Evolutionary conservation across 2,113 vertebrate species (phyloP), one percentile per base, ranked within the genome.

Genomic region (Clarias magur): DNA sequence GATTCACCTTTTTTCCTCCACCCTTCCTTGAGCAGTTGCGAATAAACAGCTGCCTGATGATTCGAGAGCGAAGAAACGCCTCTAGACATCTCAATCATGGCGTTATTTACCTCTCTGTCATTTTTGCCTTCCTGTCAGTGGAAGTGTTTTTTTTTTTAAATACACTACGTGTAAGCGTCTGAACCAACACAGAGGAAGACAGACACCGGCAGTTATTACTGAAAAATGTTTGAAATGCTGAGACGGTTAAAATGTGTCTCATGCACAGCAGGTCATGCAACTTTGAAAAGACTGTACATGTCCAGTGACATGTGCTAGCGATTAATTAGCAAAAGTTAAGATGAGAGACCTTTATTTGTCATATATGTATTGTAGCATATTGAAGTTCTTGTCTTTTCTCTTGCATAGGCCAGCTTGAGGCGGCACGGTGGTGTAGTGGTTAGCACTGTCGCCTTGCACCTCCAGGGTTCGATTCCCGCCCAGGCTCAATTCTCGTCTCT

Each of bases 81-180:
- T 93, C 91, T 88, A 94, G 94, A 92, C 94, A 92, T 91, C 85
- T 89, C 88, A 93, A 94, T 95, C 95, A 94, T 87, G 91, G 88
- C 86, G 93, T 92, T 92, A 94, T 95, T 95, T 93, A 79, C 90
- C 89, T 88, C 85, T 86, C 84, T 80, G 54, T n/a, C 80, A 42
- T 78, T 34, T 59, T 59, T 60, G n/a, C 12, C 21, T 60, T 59
- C 34, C 38, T 70, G 8, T 62, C 81, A 6, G 84, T 68, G 76
- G 75, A 85, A 27, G 76, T 75, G 38, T 10, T 25, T 3, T 30
- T 48, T 70, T 72, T 73, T 42, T 48, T 27, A 8, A 42, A 34
- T 12, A 11, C 1, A 3, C 10, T 78, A 42, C 48, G 59, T n/a
- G 53, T 48, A 48, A 48, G 4, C 56, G 53, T 60, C 76, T 79